phyloP scores from a whole-genome alignment of 2,113 vertebrate species.

The Ursus arctos region DNA sequence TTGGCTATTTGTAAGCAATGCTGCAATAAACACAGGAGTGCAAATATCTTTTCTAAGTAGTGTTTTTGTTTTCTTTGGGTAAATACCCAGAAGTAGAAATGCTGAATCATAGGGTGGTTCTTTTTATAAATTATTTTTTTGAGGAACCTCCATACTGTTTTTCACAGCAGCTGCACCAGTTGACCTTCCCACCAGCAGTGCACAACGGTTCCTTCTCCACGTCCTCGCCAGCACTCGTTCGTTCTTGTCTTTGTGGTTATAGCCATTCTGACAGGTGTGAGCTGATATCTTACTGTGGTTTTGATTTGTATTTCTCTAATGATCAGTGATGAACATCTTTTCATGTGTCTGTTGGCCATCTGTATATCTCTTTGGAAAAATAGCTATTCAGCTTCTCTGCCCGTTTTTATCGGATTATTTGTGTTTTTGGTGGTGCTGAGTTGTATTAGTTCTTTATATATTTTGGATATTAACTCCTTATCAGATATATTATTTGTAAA shows the following conservation, averaged over 20 bases:
- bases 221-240: neutral
- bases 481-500: neutral
- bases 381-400: neutral
- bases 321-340: neutral
- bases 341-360: neutral
- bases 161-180: neutral
- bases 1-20: neutral
- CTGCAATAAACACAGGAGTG: neutral
- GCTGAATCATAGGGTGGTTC: neutral
- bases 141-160: neutral
- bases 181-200: neutral
- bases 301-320: neutral
- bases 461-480: neutral
- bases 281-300: neutral
- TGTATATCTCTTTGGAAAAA: neutral
- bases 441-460: neutral
- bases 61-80: neutral
- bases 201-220: neutral
- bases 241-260: neutral
- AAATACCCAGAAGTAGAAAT: neutral
- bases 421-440: neutral
- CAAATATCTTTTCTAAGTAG: neutral
- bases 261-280: neutral
- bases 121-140: neutral
- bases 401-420: neutral